phyloP scores from a whole-genome alignment of 2,113 vertebrate genomes.

The Saimiri boliviensis region DNA sequence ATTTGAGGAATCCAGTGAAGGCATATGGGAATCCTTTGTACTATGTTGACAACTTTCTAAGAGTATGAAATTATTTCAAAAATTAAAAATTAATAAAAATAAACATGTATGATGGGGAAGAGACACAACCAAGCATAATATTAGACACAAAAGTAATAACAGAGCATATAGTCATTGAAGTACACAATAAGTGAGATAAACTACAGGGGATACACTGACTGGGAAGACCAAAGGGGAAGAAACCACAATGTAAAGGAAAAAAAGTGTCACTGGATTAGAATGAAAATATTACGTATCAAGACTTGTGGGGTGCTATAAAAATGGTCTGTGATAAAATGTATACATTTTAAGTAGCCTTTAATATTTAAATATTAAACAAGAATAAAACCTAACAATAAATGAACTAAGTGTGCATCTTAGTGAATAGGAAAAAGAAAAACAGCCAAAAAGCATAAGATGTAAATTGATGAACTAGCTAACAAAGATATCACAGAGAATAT shows the following conservation, averaged over 20 bases:
- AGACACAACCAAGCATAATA: neutral
- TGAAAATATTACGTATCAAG: neutral
- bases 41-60: neutral
- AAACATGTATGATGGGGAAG: no score
- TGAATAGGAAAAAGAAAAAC: neutral
- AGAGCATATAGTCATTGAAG: neutral
- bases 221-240: neutral
- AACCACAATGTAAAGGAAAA: neutral
- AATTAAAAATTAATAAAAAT: neutral
- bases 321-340: neutral
- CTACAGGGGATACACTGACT: neutral
- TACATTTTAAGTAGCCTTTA: neutral
- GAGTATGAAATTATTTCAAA: neutral
- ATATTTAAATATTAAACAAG: neutral
- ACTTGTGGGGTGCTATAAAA: neutral
- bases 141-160: neutral
- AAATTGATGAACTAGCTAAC: neutral
- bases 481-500: neutral
- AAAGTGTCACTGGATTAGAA: neutral
- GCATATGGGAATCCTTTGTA: neutral
- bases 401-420: neutral
- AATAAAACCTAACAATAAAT: neutral
- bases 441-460: neutral
- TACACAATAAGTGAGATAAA: no score
- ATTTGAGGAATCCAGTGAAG: no score